These are phyloP conservation scores for Anguilla pacifica DNA, from an alignment of 2,797 vertebrate species.

Conservation along the genomic window DNA sequence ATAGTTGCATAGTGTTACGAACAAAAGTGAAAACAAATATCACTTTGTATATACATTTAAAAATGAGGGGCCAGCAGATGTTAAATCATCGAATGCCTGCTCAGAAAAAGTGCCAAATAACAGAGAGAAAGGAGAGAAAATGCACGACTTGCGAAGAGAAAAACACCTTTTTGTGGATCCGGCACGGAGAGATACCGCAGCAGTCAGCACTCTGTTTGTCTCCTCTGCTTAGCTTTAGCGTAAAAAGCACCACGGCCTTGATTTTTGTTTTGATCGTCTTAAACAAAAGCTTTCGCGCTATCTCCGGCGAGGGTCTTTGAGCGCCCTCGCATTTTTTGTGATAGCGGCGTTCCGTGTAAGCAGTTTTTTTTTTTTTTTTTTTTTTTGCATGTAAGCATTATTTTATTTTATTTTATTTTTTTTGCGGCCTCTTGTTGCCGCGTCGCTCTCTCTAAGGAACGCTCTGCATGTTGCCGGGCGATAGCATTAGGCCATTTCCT, in stretches of 20 bases:
- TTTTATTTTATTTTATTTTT: neutral
- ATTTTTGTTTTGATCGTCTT: neutral
- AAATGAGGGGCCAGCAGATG: neutral
- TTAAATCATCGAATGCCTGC: neutral
- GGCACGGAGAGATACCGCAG: neutral
- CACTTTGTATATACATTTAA: too few species aligned
- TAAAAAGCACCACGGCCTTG: neutral
- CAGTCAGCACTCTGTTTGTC: neutral
- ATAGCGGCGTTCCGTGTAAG: neutral
- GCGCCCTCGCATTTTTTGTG: neutral
- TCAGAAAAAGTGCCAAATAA: neutral
- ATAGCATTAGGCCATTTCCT: neutral
- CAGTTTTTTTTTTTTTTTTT: neutral
- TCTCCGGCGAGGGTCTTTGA: neutral
- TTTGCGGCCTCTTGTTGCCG: neutral
- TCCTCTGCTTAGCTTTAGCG: neutral
- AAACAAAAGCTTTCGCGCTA: neutral
- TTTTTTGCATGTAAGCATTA: neutral
- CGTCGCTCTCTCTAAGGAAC: neutral
- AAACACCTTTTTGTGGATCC: neutral
- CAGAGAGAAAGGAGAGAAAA: neutral
- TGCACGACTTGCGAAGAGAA: neutral
- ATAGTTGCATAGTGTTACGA: neutral
- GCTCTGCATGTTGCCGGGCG: neutral
- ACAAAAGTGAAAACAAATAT: neutral